These are phyloP conservation scores for Drosophila putrida DNA, from an alignment of 2,888 invertebrate genomes.

Conservation along the genomic window DNA sequence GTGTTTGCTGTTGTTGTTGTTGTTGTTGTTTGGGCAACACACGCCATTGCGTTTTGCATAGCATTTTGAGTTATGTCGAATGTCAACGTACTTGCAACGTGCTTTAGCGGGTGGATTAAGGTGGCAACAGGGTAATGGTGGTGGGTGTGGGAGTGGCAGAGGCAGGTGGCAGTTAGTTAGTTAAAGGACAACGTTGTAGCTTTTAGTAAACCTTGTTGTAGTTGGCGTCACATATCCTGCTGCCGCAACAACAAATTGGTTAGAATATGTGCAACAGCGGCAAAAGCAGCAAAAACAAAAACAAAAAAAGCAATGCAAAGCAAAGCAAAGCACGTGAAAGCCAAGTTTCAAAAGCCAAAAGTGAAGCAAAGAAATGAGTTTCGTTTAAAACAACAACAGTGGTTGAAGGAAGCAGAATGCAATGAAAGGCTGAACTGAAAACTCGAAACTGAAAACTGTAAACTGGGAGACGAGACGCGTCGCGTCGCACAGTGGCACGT, in stretches of 20 bases:
- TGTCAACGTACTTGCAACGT: slow-evolving; percentile 74
- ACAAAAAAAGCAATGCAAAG: no score
- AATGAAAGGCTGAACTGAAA: slow-evolving; percentile 29
- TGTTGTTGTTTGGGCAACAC: slow-evolving; percentile 35
- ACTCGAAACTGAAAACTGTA: slow-evolving; percentile 26
- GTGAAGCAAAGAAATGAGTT: slow-evolving; percentile 63
- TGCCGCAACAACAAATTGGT: slow-evolving; percentile 69
- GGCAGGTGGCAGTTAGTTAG: slow-evolving; percentile 51
- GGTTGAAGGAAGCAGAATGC: slow-evolving; percentile 23
- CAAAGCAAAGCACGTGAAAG: slow-evolving; percentile 28
- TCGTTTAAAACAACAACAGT: slow-evolving; percentile 30
- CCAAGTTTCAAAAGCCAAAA: slow-evolving; percentile 63
- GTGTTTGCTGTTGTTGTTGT: slow-evolving; percentile 21
- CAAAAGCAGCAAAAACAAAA: neutral
- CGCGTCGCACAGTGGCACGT: no score
- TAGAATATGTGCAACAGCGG: slow-evolving; percentile 29
- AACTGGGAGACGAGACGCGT: slow-evolving; percentile 14
- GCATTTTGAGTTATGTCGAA: slow-evolving; percentile 79
- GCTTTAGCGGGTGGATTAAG: slow-evolving; percentile 29
- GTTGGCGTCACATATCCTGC: slow-evolving; percentile 68
- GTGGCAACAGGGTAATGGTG: no score
- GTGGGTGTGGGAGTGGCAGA: slow-evolving; percentile 4
- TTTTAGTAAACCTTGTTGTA: slow-evolving; percentile 34
- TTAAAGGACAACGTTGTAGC: slow-evolving; percentile 56
- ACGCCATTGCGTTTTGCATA: slow-evolving; percentile 74